Percentiles rank a stretch among this genome's conserved stretches.
phyloP scores from a whole-genome alignment of 2,113 vertebrate species.

The Ciconia maguari region DNA sequence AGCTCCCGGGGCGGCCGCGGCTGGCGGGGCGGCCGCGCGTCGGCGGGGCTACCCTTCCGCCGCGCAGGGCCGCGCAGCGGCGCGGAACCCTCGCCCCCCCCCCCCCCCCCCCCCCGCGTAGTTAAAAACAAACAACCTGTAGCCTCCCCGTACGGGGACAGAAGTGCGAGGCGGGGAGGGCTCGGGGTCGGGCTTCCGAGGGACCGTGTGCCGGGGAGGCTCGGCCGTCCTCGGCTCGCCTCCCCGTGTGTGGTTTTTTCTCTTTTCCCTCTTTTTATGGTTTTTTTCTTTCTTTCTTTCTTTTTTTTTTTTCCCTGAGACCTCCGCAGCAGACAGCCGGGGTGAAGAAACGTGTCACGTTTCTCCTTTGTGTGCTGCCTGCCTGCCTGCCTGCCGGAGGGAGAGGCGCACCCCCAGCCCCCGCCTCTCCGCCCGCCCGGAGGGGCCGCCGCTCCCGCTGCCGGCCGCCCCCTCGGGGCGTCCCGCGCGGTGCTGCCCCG shows the following conservation, averaged over 20 bases:
- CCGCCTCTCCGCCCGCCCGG: not conserved
- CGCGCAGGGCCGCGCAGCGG: not conserved
- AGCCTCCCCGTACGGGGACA: not conserved
- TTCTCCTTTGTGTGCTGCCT: not conserved
- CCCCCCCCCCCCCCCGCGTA: not conserved
- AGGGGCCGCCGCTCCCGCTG: not conserved
- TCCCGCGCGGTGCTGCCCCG: not conserved
- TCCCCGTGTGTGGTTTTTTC: not conserved
- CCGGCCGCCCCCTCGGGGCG: not conserved
- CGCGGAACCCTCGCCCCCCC: not conserved
- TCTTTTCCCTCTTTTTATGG: not conserved
- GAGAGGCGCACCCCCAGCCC: not conserved
- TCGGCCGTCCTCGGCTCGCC: not conserved
- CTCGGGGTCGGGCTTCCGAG: not conserved
- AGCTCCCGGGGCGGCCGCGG: not conserved
- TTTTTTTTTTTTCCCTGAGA: not conserved
- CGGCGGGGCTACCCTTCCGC: not conserved
- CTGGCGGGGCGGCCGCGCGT: not conserved
- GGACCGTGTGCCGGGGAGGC: not conserved
- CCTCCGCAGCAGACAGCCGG: not conserved
- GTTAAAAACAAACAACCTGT: conserved; percentile 32
- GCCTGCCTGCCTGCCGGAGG: not conserved
- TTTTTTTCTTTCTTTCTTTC: not conserved
- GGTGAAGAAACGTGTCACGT: not conserved
- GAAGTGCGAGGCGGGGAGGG: not conserved